Evolutionary conservation across 2,797 vertebrate species (phyloP).

Genomic region (Cynopterus sphinx): DNA sequence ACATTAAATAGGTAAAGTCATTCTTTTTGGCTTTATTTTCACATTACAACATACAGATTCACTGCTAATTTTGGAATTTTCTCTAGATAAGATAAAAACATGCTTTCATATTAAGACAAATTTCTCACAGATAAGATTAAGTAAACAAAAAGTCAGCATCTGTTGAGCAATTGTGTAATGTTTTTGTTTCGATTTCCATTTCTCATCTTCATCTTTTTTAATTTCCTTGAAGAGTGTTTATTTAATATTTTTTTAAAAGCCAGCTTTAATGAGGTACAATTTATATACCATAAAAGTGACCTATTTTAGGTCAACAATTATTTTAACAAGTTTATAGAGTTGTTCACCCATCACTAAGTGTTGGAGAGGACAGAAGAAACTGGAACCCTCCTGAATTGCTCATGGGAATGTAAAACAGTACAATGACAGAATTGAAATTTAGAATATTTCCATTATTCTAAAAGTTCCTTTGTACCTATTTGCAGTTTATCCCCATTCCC

Average conservation of each 20-base stretch:
- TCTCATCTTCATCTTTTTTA: not conserved
- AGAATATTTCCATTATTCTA: not conserved
- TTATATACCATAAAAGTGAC: not conserved
- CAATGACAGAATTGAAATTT: not conserved
- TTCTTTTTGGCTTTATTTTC: not conserved
- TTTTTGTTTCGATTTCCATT: constrained; percentile 18
- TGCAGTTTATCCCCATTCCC: not conserved
- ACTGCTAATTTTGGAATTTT: not conserved
- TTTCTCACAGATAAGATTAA: not conserved
- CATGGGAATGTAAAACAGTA: too few relatives aligned
- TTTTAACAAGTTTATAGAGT: not conserved
- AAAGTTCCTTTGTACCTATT: not conserved
- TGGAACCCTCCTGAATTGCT: too few relatives aligned
- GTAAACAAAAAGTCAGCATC: not conserved
- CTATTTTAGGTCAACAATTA: not conserved
- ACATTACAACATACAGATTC: not conserved
- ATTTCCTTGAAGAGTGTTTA: not conserved
- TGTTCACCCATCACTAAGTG: not conserved
- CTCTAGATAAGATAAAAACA: not conserved
- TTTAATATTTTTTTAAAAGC: not conserved
- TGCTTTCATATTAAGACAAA: not conserved
- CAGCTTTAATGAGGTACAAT: not conserved
- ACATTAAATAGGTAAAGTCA: not conserved
- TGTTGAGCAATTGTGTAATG: not conserved
- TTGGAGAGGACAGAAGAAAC: too few relatives aligned